These are phyloP conservation scores for Mycetomoellerius zeteki DNA, from an alignment of 1,140 invertebrate species.

Conservation along the genomic window DNA sequence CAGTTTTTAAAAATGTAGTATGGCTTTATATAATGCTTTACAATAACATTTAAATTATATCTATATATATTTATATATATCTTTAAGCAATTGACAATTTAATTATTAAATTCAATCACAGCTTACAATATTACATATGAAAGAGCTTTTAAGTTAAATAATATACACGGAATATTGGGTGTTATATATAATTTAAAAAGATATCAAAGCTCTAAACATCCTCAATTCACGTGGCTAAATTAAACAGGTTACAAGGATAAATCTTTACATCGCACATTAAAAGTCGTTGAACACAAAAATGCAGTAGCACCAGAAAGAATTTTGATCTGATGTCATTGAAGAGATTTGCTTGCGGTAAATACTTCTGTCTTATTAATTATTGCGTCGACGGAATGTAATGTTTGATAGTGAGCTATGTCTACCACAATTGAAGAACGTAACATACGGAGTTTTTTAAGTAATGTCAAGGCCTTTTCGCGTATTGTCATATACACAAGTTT, in stretches of 20 bases:
- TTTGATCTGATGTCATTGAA: constrained; percentile 59
- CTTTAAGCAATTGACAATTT: constrained; percentile 72
- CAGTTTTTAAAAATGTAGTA: constrained; percentile 65
- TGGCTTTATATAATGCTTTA: constrained; percentile 65
- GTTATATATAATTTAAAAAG: constrained; percentile 59
- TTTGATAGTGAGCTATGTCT: constrained; percentile 65
- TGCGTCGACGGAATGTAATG: constrained; percentile 71
- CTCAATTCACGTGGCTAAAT: constrained; percentile 44
- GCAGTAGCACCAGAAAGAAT: constrained; percentile 52
- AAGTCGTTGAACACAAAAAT: constrained; percentile 70
- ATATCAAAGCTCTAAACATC: constrained; percentile 51
- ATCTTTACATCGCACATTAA: constrained; percentile 66
- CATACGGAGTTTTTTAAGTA: constrained; percentile 62
- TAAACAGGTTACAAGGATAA: constrained; percentile 34
- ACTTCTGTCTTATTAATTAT: constrained; percentile 42
- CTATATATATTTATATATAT: constrained; percentile 65
- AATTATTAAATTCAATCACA: constrained; percentile 76
- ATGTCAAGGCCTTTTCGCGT: constrained; percentile 72
- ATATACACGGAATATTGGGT: constrained; percentile 68
- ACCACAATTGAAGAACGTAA: constrained; percentile 61
- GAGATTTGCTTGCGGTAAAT: constrained; percentile 41
- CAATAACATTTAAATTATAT: constrained; percentile 66
- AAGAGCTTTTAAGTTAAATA: constrained; percentile 63
- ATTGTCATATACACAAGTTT: constrained; percentile 76
- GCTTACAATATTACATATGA: constrained; percentile 66